Conservation (phyloP, 2,888 invertebrate species). For the Camponotus fellah region DNA sequence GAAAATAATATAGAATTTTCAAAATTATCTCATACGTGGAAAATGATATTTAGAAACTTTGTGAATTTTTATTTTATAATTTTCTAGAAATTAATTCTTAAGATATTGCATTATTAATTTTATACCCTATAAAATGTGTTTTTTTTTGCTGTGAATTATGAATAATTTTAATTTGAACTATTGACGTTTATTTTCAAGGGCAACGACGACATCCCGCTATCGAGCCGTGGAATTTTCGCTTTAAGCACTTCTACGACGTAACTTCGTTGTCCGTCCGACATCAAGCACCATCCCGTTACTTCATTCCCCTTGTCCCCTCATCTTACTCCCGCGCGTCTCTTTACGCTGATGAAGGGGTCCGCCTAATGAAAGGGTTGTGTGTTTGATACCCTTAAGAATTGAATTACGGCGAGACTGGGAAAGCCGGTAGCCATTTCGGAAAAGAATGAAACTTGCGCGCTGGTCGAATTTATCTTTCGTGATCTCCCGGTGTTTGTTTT, state of each 20-base stretch:
- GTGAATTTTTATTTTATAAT: not conserved
- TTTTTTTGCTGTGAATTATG: not conserved
- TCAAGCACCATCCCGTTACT: slow-evolving; percentile 58
- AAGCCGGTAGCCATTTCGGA: slow-evolving; percentile 73
- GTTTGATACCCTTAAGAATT: slow-evolving; percentile 83
- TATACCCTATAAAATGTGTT: not conserved
- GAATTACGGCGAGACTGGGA: slow-evolving; percentile 76
- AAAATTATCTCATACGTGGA: not conserved
- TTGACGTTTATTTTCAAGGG: slow-evolving; percentile 53
- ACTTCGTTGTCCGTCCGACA: slow-evolving; percentile 75
- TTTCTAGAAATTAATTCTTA: not conserved
- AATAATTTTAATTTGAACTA: not conserved
- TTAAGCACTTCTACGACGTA: slow-evolving; percentile 79
- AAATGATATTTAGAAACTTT: not conserved
- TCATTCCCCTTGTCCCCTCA: slow-evolving; percentile 16
- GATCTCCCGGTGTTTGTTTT: slow-evolving; percentile 70
- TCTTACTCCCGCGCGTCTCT: slow-evolving; percentile 67
- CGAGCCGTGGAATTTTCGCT: slow-evolving; percentile 78
- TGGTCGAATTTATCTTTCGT: slow-evolving; percentile 69
- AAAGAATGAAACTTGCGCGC: slow-evolving; percentile 68
- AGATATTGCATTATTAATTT: not conserved
- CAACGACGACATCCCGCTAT: slow-evolving; percentile 65
- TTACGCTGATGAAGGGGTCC: slow-evolving; percentile 79
- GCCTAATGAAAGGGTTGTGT: slow-evolving; percentile 82
- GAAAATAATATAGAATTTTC: not conserved